phyloP scores from a whole-genome alignment of 2,113 vertebrate genomes.

The Pica pica region DNA sequence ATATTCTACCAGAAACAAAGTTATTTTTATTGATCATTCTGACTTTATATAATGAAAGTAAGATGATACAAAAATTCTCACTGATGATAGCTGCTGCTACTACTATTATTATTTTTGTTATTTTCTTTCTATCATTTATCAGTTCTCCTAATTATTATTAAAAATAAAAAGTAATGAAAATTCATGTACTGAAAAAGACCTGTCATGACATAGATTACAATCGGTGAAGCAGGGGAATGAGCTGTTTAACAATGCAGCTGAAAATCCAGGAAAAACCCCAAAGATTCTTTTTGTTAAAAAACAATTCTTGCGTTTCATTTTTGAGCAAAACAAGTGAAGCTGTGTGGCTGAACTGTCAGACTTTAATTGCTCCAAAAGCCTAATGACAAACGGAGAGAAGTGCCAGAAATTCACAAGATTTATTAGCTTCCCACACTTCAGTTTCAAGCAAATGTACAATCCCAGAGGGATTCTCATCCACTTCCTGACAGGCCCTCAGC shows the following conservation, averaged over 20 bases:
- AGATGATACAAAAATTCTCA: background rate
- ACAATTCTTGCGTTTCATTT: background rate
- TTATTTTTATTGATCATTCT: background rate
- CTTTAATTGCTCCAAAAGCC: slow-evolving; percentile 30
- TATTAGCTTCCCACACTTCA: slow-evolving; percentile 49
- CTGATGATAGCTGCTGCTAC: background rate
- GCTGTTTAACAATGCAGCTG: background rate
- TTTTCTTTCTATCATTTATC: background rate
- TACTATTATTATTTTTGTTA: background rate
- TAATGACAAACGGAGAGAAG: background rate
- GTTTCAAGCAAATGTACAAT: slow-evolving; percentile 47
- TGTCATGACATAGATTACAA: background rate
- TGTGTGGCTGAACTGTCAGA: background rate
- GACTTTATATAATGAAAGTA: background rate
- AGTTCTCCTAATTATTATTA: background rate
- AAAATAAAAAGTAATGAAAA: background rate
- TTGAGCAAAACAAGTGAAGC: background rate
- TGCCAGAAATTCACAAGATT: slow-evolving; percentile 31
- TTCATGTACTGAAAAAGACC: background rate
- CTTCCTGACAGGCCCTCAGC: slow-evolving; percentile 57
- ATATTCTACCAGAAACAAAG: background rate
- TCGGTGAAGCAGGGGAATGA: background rate
- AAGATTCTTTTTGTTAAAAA: background rate
- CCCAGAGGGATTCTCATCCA: slow-evolving; percentile 29
- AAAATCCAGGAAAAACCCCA: background rate